Evolutionary conservation across 2,113 vertebrate species (phyloP).

Genomic region (Sterna hirundo): DNA sequence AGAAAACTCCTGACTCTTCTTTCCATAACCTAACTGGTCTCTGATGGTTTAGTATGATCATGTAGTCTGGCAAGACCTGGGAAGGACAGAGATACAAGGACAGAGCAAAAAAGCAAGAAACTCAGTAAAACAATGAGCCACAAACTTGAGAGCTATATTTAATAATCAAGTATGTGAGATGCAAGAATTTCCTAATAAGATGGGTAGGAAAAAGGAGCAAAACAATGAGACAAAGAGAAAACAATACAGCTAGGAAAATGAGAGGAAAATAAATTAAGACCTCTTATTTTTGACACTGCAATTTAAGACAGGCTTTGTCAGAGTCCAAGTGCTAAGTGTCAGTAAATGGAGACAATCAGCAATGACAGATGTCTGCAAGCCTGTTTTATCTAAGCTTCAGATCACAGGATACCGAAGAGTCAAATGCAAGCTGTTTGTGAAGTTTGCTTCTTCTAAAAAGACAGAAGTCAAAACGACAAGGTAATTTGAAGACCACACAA

Average conservation of each 20-base stretch:
- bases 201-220: not conserved
- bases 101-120: not conserved
- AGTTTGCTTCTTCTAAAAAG: not conserved
- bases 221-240: not conserved
- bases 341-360: conserved; percentile 1
- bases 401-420: not conserved
- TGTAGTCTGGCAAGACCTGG: not conserved
- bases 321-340: not conserved
- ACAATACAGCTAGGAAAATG: not conserved
- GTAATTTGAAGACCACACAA: not conserved
- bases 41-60: not conserved
- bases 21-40: not conserved
- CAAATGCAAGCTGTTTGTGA: not conserved
- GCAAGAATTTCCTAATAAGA: not conserved
- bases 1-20: not conserved
- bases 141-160: not conserved
- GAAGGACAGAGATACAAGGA: not conserved
- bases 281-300: not conserved
- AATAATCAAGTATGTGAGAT: not conserved
- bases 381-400: not conserved
- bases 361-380: not conserved
- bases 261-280: not conserved
- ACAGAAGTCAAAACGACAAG: conserved; percentile 14
- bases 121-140: not conserved
- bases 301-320: not conserved